Evolutionary conservation across 2,797 vertebrate genomes (phyloP), one percentile per base, ranked within the genome.

Genomic region (Thalassophryne amazonica): DNA sequence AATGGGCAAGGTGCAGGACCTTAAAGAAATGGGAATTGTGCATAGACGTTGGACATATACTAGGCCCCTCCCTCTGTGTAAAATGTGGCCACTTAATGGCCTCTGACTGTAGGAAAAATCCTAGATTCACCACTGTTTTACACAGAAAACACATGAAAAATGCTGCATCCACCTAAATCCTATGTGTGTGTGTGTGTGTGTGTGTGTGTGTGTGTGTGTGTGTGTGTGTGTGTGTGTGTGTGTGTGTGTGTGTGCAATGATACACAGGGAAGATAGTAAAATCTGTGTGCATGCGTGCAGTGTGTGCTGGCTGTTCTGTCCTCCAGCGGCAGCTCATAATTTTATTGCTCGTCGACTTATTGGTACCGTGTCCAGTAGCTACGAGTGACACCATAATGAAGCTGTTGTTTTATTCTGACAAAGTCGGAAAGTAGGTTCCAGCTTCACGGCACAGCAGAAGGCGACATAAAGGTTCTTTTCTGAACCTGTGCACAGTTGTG

Each of bases 271-370:
- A 33, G 49, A 74, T 71, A 66, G 66, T 68, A 47, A 69, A 53
- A 70, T 63, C 73, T 36, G 23, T 36, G 27, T 23, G 15, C 13
- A 2, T 36, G 17, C 19, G 18, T 34, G 24, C 23, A 35, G 24
- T 42, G 30, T 45, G 54, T 45, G 33, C 46, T 12, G 28, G 24
- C 22, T 51, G 28, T 22, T 74, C 37, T 60, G 51, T 75, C 61
- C 72, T 76, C 73, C 51, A 49, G 56, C 81, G 81, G 69, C 70
- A 60, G 38, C 52, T 61, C 38, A 23, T 73, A 76, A 71, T 76
- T 84, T 86, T 86, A 81, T 80, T 75, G 77, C 76, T 39, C 1
- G 72, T 73, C 69, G 59, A 67, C 81, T 81, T 80, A 83, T 83
- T 84, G 74, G 70, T 38, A 47, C 5, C 14, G 59, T 77, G 75